These are phyloP conservation scores for Pristionchus japonicus DNA, from an alignment of 2,888 invertebrate species.

Conservation along the genomic window DNA sequence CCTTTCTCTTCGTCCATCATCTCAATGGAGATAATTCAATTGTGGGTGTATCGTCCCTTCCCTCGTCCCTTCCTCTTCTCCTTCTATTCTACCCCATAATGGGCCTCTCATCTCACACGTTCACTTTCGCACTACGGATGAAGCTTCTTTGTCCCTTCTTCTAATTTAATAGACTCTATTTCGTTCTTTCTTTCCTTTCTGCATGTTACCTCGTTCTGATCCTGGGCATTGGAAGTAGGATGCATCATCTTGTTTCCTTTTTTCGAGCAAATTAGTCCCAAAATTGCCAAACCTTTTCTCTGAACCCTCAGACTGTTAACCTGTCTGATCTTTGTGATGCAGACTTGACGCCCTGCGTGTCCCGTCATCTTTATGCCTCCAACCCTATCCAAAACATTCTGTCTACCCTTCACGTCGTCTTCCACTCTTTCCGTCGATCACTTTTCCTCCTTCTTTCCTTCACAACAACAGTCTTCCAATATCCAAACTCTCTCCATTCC, in stretches of 20 bases:
- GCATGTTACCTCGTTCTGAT: no score
- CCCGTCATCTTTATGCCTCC: neutral
- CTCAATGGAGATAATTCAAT: constrained; percentile 35
- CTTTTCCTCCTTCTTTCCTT: neutral
- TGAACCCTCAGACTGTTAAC: neutral
- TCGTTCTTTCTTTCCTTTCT: no score
- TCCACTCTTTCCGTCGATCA: neutral
- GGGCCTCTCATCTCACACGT: neutral
- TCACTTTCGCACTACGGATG: neutral
- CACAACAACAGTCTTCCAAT: neutral
- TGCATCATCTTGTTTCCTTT: neutral
- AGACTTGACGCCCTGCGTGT: neutral
- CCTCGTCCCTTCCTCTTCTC: neutral
- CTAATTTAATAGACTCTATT: neutral
- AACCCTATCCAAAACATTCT: neutral
- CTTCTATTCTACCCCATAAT: neutral
- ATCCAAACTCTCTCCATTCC: neutral
- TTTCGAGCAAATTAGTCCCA: no score
- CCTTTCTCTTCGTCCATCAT: neutral
- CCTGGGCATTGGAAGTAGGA: no score
- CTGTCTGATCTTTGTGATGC: neutral
- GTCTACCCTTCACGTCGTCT: neutral
- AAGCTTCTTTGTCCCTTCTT: neutral
- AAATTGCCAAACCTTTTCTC: no score
- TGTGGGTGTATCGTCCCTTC: neutral